A percentile compares a stretch with the other conserved stretches of the same genome.
phyloP scores from a whole-genome alignment of 2,113 vertebrate genomes.

The Tupaia chinensis region DNA sequence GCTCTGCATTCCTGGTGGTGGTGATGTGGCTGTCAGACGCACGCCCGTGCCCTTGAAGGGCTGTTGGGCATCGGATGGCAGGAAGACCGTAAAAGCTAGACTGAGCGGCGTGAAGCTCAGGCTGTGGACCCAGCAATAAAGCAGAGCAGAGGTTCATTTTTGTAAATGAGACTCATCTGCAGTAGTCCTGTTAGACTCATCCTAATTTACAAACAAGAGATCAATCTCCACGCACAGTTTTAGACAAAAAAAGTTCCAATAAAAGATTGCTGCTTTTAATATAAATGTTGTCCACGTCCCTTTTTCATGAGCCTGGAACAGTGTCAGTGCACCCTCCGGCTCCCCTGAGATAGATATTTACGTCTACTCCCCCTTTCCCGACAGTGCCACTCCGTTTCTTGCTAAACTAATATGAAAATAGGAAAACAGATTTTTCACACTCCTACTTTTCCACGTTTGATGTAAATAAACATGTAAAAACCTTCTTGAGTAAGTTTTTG shows the following conservation, averaged over 20 bases:
- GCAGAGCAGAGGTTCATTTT: slow-evolving; percentile 67
- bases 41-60: background rate
- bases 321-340: slow-evolving; percentile 27
- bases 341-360: too few species aligned
- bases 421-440: slow-evolving; percentile 84
- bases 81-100: slow-evolving; percentile 63
- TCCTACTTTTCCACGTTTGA: slow-evolving; percentile 82
- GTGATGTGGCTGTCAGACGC: slow-evolving; percentile 52
- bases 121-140: slow-evolving; percentile 64
- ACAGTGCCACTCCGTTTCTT: too few species aligned
- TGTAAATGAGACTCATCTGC: slow-evolving; percentile 79
- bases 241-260: slow-evolving; percentile 74
- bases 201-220: slow-evolving; percentile 80
- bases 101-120: slow-evolving; percentile 62
- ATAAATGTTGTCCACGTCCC: slow-evolving; percentile 64
- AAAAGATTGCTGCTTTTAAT: slow-evolving; percentile 77
- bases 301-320: slow-evolving; percentile 54
- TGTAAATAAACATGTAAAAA: slow-evolving; percentile 87
- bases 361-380: too few species aligned
- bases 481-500: slow-evolving; percentile 68
- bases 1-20: slow-evolving; percentile 75
- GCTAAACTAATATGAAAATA: slow-evolving; percentile 83
- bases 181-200: slow-evolving; percentile 74
- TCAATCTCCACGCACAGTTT: slow-evolving; percentile 68
- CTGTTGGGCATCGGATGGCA: slow-evolving; percentile 57